phyloP scores from a whole-genome alignment of 2,113 vertebrate species.

The Cairina moschata region DNA sequence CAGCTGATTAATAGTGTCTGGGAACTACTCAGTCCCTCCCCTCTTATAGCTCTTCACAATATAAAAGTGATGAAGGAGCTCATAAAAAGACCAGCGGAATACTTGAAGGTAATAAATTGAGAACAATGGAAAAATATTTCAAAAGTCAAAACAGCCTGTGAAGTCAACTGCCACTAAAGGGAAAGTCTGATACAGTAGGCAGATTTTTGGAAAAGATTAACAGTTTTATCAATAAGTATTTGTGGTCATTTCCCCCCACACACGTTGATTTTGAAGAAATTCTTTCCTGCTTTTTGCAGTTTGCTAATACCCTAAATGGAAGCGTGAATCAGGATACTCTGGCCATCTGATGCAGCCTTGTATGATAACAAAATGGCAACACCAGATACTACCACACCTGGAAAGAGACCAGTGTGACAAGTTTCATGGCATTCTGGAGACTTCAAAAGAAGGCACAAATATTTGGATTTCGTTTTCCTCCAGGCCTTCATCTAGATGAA shows the following conservation, averaged over 20 bases:
- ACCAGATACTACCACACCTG: neutral
- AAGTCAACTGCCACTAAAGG: neutral
- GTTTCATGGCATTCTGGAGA: neutral
- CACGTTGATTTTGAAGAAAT: too few species aligned
- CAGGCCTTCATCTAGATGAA: neutral
- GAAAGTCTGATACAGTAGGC: neutral
- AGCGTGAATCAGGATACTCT: neutral
- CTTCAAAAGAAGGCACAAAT: neutral
- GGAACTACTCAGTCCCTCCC: neutral
- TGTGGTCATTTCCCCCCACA: neutral
- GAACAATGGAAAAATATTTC: neutral
- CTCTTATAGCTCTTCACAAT: neutral
- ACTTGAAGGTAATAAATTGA: neutral
- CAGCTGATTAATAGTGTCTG: neutral
- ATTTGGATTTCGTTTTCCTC: neutral
- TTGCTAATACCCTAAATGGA: too few species aligned
- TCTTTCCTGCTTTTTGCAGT: too few species aligned
- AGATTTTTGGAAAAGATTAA: neutral
- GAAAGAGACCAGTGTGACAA: neutral
- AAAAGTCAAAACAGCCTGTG: neutral
- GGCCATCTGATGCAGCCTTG: neutral
- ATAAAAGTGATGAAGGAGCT: neutral
- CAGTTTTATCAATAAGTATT: neutral
- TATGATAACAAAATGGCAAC: neutral
- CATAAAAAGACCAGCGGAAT: neutral